Base-by-base conservation (phyloP, 2,113 vertebrate species). In the Psephotus haematonotus region DNA sequence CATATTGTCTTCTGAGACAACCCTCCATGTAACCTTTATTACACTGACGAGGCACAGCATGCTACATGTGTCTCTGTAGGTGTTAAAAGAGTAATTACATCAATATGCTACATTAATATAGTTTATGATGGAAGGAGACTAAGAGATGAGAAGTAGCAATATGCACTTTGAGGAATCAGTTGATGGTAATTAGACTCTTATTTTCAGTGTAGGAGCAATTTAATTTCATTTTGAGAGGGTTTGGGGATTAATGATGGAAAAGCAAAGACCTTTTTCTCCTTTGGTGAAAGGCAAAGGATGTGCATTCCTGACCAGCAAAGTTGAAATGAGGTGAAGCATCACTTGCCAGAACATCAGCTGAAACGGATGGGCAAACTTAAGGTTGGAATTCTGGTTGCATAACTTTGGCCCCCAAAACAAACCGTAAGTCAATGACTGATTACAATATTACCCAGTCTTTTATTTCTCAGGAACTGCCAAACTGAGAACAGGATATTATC, bases 81-180 rank as follows among this genome's bases (percentile, higher is more conserved):
- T 83, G 85, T 59, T 59, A 81, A 77, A 78, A 65, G 44, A 81
- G 22, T 88, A 74, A 95, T 92, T 92, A 62, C 63, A 88, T 85
- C 92, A 90, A 53, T 82, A 59, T 74, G 49, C 70, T 82, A 52
- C 33, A 7, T 67, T 91, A 76, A 59, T 69, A 65, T 8, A 44
- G 70, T 53, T 94, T 77, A 80, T n/a, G 41, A 69, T 47, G 85
- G 88, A 91, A 90, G 82, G 46, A 90, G 44, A 70, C n/a, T n/a
- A 39, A 90, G 4, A 85, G 68, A 62, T 25, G 18, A 82, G 43
- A 82, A 80, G n/a, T 2, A 90, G 35, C 0, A 5, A 67, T 41
- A 47, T 59, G 35, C 55, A 81, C 68, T 90, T 93, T 41, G 49
- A 92, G 44, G 68, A 90, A 92, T 77, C 77, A 93, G 2, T 84